Evolutionary conservation across 2,888 invertebrate species (phyloP).

Genomic region (Diaphora mendica): DNA sequence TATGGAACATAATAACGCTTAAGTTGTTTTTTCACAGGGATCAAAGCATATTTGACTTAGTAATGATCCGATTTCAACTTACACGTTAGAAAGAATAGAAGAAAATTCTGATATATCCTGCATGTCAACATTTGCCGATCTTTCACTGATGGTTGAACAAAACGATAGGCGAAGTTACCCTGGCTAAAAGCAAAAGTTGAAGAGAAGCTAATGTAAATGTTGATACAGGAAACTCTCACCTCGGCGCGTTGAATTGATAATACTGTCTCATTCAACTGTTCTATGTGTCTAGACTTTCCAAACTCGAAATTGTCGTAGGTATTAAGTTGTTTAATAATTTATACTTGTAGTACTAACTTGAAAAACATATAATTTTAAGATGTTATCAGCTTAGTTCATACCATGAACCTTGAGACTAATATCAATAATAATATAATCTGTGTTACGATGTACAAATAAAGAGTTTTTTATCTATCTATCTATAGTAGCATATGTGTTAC

Average conservation of each 20-base stretch:
- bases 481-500: too few relatives aligned
- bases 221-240: conserved; percentile 66
- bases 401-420: not conserved
- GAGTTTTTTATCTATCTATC: too few relatives aligned
- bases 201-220: conserved; percentile 65
- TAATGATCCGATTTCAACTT: conserved; percentile 13
- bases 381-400: not conserved
- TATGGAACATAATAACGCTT: not conserved
- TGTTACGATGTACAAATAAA: too few relatives aligned
- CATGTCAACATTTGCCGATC: conserved; percentile 22
- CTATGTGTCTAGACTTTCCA: conserved; percentile 31
- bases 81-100: conserved; percentile 16
- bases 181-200: conserved; percentile 63
- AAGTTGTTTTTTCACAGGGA: not conserved
- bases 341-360: not conserved
- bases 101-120: conserved; percentile 11
- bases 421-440: too few relatives aligned
- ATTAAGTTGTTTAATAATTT: not conserved
- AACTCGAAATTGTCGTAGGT: conserved; percentile 23
- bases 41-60: conserved; percentile 9
- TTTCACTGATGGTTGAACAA: conserved; percentile 32
- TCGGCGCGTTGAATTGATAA: conserved; percentile 66
- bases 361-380: too few relatives aligned
- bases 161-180: conserved; percentile 24
- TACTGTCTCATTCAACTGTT: conserved; percentile 54